Percentiles rank a stretch among this genome's conserved stretches.
These are phyloP conservation scores for Anguilla megastoma DNA, from an alignment of 2,797 vertebrate species.

Conservation along the genomic window DNA sequence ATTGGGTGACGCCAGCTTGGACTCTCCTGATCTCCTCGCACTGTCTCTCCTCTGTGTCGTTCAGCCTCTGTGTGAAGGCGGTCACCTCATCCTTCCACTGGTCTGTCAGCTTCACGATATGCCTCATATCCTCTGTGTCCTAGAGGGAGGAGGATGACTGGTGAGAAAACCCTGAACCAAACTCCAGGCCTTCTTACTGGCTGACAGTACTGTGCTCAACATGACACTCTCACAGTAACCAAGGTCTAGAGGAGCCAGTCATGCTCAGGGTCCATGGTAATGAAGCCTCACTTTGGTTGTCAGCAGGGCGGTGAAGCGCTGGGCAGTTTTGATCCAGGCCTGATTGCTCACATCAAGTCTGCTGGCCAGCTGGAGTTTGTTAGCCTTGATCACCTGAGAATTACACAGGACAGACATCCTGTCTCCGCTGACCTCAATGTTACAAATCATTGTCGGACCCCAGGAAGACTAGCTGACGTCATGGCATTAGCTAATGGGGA, in stretches of 20 bases:
- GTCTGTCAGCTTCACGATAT: slow-evolving; percentile 64
- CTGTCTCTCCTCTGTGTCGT: slow-evolving; percentile 62
- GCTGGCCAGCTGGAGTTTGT: slow-evolving; percentile 73
- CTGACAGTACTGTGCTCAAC: background rate
- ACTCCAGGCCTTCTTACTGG: background rate
- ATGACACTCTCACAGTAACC: background rate
- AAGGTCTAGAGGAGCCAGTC: background rate
- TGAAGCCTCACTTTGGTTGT: slow-evolving; percentile 70
- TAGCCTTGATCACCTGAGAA: slow-evolving; percentile 79
- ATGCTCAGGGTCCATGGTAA: background rate
- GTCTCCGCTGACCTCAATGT: background rate
- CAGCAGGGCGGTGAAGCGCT: slow-evolving; percentile 72
- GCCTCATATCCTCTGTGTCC: slow-evolving; percentile 74
- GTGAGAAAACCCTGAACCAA: background rate
- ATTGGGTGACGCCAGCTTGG: slow-evolving; percentile 61
- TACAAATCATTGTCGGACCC: background rate
- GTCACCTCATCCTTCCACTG: slow-evolving; percentile 68
- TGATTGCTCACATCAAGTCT: slow-evolving; percentile 75
- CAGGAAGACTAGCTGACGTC: too few relatives aligned
- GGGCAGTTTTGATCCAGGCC: slow-evolving; percentile 72
- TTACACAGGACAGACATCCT: background rate
- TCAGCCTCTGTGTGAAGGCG: slow-evolving; percentile 61
- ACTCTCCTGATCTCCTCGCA: slow-evolving; percentile 58
- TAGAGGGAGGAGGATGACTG: slow-evolving; percentile 48
- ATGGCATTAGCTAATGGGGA: too few relatives aligned